Percentiles rank a stretch among this genome's conserved stretches.
phyloP scores from a whole-genome alignment of 2,113 vertebrate genomes.

The Thunnus thynnus region DNA sequence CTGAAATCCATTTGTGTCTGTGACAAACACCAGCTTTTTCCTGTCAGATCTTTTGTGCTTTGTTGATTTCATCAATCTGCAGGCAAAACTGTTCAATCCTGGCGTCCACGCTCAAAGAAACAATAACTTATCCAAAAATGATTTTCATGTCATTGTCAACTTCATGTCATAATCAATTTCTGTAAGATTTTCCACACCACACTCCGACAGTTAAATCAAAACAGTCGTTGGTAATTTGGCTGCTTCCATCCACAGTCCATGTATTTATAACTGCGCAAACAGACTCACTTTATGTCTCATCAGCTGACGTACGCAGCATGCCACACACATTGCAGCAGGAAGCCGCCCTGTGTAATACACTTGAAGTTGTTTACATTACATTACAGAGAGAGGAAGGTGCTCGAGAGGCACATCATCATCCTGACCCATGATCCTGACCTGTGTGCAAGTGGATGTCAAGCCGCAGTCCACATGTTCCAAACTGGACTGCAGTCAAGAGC shows the following conservation, averaged over 20 bases:
- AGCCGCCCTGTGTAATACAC: conserved; percentile 77
- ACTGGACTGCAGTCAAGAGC: conserved; percentile 75
- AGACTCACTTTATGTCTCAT: conserved; percentile 76
- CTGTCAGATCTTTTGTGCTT: conserved; percentile 41
- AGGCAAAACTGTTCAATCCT: conserved; percentile 41
- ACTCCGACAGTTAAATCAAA: conserved; percentile 73
- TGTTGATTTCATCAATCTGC: conserved; percentile 64
- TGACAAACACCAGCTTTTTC: conserved; percentile 38
- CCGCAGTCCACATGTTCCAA: conserved; percentile 69
- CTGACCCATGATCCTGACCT: conserved; percentile 75
- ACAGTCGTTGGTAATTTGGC: conserved; percentile 75
- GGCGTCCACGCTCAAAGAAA: conserved; percentile 49
- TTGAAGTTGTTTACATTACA: conserved; percentile 75
- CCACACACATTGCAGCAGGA: conserved; percentile 82
- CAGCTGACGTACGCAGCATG: conserved; percentile 77
- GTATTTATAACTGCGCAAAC: conserved; percentile 78
- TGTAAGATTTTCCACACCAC: conserved; percentile 61
- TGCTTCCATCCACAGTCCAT: conserved; percentile 65
- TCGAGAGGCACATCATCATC: conserved; percentile 70
- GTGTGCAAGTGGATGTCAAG: conserved; percentile 77
- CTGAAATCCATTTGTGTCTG: conserved; percentile 47
- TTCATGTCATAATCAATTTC: conserved; percentile 62
- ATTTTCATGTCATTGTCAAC: conserved; percentile 74
- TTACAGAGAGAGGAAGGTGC: conserved; percentile 74
- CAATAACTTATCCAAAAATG: conserved; percentile 55